Evolutionary conservation across 1,140 invertebrate genomes (phyloP).

Genomic region (Aphis craccivora): DNA sequence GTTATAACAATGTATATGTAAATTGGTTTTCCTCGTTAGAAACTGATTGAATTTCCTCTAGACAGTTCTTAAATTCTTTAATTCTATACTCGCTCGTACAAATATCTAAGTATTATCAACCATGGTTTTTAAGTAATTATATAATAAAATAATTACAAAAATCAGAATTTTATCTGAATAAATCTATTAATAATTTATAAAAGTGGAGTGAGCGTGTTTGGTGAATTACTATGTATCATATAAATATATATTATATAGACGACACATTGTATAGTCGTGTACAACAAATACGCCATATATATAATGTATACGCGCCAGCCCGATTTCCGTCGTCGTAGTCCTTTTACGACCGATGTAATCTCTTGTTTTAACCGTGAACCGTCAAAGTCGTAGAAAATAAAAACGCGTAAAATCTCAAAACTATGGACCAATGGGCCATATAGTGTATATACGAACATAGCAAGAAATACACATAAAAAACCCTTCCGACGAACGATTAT

Average conservation of each 20-base stretch:
- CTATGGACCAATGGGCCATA: no score
- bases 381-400: neutral
- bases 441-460: neutral
- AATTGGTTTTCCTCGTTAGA: neutral
- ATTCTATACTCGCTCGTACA: neutral
- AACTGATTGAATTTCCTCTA: neutral
- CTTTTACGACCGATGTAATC: constrained; percentile 43
- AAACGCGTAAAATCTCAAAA: neutral
- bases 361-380: constrained; percentile 25
- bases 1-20: neutral
- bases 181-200: neutral
- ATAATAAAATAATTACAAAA: neutral
- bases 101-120: neutral
- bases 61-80: neutral
- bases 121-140: neutral
- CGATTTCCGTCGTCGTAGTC: neutral
- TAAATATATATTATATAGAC: neutral
- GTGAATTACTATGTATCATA: neutral
- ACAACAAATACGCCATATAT: neutral
- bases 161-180: neutral
- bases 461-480: neutral
- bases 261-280: neutral
- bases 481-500: neutral
- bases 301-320: neutral
- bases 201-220: fast-evolving